Evolutionary conservation across 2,113 vertebrate genomes (phyloP).

Genomic region (Phalacrocorax carbo): DNA sequence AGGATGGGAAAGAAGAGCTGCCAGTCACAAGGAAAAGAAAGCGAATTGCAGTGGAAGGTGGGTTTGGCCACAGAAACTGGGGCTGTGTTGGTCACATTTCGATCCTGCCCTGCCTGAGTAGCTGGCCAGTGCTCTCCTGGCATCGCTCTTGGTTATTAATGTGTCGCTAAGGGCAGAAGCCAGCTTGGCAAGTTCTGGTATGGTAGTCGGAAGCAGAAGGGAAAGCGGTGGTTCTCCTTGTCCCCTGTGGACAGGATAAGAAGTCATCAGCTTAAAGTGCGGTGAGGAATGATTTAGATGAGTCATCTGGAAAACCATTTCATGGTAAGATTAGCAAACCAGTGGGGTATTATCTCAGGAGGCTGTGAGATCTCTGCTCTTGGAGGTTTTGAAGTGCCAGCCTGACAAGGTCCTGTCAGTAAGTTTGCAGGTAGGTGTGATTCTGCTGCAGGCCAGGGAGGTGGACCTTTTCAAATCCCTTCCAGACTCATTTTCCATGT

Average conservation of each 20-base stretch:
- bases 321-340: neutral
- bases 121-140: neutral
- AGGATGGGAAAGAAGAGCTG: conserved; percentile 78
- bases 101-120: neutral
- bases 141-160: rapidly evolving
- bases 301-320: neutral
- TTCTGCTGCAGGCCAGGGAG: neutral
- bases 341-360: neutral
- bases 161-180: rapidly evolving
- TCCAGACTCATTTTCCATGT: neutral
- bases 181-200: neutral
- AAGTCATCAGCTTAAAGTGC: neutral
- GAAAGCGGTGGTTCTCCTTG: neutral
- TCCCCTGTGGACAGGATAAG: neutral
- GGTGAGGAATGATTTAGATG: neutral
- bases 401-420: neutral
- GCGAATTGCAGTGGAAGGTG: conserved; percentile 72
- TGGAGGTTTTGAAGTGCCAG: neutral
- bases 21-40: conserved; percentile 80
- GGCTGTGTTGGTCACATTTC: rapidly evolving
- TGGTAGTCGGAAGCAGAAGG: neutral
- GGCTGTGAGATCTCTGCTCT: neutral
- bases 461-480: neutral
- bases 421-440: neutral
- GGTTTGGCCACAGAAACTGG: neutral